A percentile compares a stretch with the other conserved stretches of the same genome.
These are phyloP conservation scores for Edolisoma coerulescens DNA, from an alignment of 2,113 vertebrate species.

Conservation along the genomic window DNA sequence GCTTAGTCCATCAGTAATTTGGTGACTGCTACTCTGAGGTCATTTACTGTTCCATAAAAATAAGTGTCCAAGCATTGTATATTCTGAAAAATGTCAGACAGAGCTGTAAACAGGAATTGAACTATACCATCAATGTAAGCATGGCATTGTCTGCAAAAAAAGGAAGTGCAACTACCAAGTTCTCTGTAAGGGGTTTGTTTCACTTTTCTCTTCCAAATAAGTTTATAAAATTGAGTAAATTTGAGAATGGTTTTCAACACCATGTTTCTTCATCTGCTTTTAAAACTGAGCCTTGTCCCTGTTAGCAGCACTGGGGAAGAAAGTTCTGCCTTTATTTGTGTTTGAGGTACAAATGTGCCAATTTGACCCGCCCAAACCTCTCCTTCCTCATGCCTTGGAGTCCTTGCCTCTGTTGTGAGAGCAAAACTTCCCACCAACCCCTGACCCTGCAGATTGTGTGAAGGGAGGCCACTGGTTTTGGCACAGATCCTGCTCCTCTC, in stretches of 20 bases:
- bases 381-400: not conserved
- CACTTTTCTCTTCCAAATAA: conserved; percentile 12
- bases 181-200: not conserved
- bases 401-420: not conserved
- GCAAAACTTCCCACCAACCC: not conserved
- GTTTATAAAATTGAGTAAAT: not conserved
- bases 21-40: not conserved
- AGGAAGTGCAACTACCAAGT: not conserved
- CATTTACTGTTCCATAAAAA: not conserved
- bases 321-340: not conserved
- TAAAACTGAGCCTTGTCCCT: not conserved
- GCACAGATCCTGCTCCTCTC: not conserved
- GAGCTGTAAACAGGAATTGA: not conserved
- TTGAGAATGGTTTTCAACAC: not conserved
- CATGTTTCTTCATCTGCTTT: not conserved
- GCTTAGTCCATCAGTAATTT: not conserved
- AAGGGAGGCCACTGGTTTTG: not conserved
- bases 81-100: not conserved
- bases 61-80: not conserved
- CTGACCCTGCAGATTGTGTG: not conserved
- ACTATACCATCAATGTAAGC: not conserved
- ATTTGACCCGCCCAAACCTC: not conserved
- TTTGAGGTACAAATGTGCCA: not conserved
- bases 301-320: not conserved
- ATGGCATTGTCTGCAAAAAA: not conserved